Conservation (phyloP, 1,140 invertebrate genomes). For the Heliconius nattereri region DNA sequence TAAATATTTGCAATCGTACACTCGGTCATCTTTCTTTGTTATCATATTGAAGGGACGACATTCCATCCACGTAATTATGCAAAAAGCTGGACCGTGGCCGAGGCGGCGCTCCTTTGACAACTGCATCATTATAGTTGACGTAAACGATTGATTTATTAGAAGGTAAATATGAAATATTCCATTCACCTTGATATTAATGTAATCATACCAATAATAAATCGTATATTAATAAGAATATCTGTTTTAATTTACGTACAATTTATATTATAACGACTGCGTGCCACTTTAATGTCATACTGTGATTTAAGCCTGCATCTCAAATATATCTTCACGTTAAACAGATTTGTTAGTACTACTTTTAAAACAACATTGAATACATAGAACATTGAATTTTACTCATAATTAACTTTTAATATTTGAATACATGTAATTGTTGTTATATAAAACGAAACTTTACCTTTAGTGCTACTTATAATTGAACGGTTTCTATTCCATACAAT, state of each 20-base stretch:
- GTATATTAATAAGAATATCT: conserved; percentile 32
- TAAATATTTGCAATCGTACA: conserved; percentile 73
- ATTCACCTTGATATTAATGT: conserved; percentile 48
- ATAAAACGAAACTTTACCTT: no score
- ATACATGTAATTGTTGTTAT: no score
- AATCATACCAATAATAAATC: conserved; percentile 47
- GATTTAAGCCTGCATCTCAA: neutral
- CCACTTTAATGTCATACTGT: conserved; percentile 22
- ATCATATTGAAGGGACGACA: conserved; percentile 76
- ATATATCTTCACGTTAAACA: neutral
- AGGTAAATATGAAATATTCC: conserved; percentile 73
- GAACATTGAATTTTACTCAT: no score
- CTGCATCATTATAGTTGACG: conserved; percentile 78
- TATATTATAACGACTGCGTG: conserved; percentile 9
- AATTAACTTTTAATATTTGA: no score
- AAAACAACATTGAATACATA: neutral
- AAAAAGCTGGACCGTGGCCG: conserved; percentile 75
- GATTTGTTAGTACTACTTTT: neutral
- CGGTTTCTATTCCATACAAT: neutral
- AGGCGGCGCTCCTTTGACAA: conserved; percentile 73
- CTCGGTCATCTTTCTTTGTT: conserved; percentile 78
- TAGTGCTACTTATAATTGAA: no score
- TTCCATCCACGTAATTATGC: conserved; percentile 77
- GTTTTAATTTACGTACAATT: conserved; percentile 22
- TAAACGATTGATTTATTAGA: conserved; percentile 75